Conservation (phyloP, 2,113 vertebrate species). For the Cygnus buccinator region DNA sequence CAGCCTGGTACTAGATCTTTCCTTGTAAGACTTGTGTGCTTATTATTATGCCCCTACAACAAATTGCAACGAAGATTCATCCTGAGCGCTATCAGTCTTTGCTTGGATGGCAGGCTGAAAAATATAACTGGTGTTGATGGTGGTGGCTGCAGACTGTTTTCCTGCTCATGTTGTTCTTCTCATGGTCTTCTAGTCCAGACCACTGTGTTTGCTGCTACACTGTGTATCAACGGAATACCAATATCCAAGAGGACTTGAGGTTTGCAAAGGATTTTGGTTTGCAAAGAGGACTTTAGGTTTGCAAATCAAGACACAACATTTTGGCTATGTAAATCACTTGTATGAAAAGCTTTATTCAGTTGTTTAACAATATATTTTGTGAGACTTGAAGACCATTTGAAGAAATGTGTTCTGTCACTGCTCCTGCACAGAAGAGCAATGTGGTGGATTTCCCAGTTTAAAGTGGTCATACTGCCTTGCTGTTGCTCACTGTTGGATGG, state of each 20-base stretch:
- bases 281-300: not conserved
- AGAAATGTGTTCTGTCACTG: not conserved
- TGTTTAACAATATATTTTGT: not conserved
- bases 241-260: not conserved
- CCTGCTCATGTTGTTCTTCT: not conserved
- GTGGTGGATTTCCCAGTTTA: not conserved
- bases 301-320: not conserved
- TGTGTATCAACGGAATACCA: fast-evolving
- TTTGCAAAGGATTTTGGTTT: not conserved
- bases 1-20: not conserved
- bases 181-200: not conserved
- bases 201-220: not conserved
- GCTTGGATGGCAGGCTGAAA: not conserved
- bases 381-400: not conserved
- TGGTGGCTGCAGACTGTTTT: not conserved
- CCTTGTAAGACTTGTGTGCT: not conserved
- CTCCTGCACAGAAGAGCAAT: not conserved
- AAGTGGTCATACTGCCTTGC: not conserved
- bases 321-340: not conserved
- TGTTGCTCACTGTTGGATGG: not conserved
- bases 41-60: not conserved
- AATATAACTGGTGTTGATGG: not conserved
- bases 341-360: not conserved
- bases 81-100: not conserved
- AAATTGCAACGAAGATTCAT: not conserved